These are phyloP conservation scores for Suncus etruscus DNA, from an alignment of 2,113 vertebrate genomes.

Conservation along the genomic window DNA sequence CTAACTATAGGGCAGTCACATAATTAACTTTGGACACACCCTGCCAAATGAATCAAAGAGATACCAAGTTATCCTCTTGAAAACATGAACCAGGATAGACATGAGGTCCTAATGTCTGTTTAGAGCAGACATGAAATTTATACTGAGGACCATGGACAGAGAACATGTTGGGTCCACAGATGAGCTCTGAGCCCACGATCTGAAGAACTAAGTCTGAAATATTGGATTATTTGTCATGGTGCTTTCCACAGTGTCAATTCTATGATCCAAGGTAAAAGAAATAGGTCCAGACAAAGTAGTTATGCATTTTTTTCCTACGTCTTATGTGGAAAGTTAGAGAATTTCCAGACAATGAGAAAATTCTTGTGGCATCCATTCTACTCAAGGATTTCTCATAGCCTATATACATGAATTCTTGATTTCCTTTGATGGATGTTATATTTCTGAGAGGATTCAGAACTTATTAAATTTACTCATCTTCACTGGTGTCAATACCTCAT, in stretches of 20 bases:
- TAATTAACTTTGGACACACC: constrained; percentile 13
- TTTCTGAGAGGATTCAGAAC: not conserved
- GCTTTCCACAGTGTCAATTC: not conserved
- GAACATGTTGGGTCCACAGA: constrained; percentile 6
- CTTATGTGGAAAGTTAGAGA: not conserved
- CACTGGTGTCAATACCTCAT: constrained; percentile 4
- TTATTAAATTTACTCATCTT: not conserved
- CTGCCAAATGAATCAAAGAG: constrained; percentile 22
- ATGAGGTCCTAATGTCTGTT: not conserved
- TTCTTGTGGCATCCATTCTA: not conserved
- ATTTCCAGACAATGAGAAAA: not conserved
- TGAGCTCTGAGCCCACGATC: not conserved
- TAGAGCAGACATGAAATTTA: constrained; percentile 22
- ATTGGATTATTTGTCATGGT: not conserved
- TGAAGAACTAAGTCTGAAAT: constrained; percentile 6
- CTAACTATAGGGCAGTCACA: not conserved
- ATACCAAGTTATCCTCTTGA: not conserved
- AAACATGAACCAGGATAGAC: constrained; percentile 7
- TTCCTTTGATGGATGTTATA: too few species aligned
- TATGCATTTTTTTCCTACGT: not conserved
- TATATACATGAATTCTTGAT: not conserved
- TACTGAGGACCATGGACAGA: constrained; percentile 82
- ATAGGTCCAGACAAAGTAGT: not conserved
- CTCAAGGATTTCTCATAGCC: constrained; percentile 5
- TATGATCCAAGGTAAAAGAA: not conserved